Evolutionary conservation across 53 echinoderm and acorn worm genomes (phyloP).

Genomic region (Luidia sarsii): DNA sequence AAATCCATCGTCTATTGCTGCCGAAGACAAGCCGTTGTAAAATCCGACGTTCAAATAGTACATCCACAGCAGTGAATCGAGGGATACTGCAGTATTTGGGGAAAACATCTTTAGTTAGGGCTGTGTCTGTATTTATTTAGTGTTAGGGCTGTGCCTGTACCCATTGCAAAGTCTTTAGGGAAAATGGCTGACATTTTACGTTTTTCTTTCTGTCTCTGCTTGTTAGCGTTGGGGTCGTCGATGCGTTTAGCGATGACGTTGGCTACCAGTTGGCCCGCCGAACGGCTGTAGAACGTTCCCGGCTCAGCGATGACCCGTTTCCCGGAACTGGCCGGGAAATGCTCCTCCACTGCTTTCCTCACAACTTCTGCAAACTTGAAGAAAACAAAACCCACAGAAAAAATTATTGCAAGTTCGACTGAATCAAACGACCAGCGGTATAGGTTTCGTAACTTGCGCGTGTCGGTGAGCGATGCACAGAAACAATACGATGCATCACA

Average conservation of each 20-base stretch:
- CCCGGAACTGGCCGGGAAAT: conserved; percentile 20
- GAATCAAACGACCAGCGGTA: too few relatives aligned
- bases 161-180: too few relatives aligned
- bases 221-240: neutral
- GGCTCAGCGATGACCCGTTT: conserved; percentile 34
- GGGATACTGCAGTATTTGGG: neutral
- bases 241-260: conserved; percentile 29
- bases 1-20: neutral
- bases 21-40: neutral
- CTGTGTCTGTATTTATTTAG: too few relatives aligned
- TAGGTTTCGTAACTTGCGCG: too few relatives aligned
- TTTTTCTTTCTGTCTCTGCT: too few relatives aligned
- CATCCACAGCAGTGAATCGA: neutral
- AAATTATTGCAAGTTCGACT: neutral
- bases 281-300: conserved; percentile 19
- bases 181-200: too few relatives aligned
- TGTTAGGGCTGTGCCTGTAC: too few relatives aligned
- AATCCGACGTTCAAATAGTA: conserved; percentile 22
- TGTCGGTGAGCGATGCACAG: too few relatives aligned
- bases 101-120: too few relatives aligned
- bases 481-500: too few relatives aligned
- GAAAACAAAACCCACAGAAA: neutral
- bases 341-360: neutral
- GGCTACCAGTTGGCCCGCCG: conserved; percentile 27
- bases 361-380: conserved; percentile 30